Base-by-base conservation (phyloP, 2,888 invertebrate species). In the Elaeidobius kamerunicus region DNA sequence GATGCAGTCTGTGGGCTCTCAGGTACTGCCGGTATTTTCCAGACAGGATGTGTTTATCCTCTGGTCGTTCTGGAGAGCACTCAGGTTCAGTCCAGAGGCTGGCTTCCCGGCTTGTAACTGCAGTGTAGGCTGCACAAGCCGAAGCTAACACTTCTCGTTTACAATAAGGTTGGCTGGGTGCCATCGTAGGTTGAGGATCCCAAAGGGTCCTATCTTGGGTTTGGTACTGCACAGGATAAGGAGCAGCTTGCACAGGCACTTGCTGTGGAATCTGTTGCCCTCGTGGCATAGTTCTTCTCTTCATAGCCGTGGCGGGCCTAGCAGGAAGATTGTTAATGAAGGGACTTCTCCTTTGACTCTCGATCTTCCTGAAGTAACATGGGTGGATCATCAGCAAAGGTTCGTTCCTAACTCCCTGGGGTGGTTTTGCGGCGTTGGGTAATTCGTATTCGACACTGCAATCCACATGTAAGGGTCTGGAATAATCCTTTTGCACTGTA, bases 381-480 rank as follows among this genome's bases (percentile, higher is more conserved):
- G 90, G 91, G 77, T 90, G 91, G 71, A 91, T 91, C 89, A 91
- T 91, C 67, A 91, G 81, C 69, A 91, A 78, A 47, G 90, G 90
- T 74, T 90, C 90, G 69, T 86, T 84, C 71, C 87, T 78, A 71
- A 84, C 85, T 61, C 88, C 88, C 70, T 86, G 86, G 65, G 90
- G 89, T 65, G 90, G 90, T 76, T 89, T 89, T 64, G 89, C 88
- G 76, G 88, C 87, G 74, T 89, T 90, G 68, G 90, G 90, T 73
- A 91, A 78, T 78, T 91, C 91, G 80, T 91, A 91, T 76, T 91
- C 91, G 67, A 91, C 90, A 78, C 89, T 89, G 78, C 90, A 90
- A 76, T 91, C 91, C 73, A 91, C 91, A 78, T 90, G 89, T 72
- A 91, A 79, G 68, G 90, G 90, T 75, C 88, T 83, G 73, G 85